Percentiles rank a stretch among this genome's conserved stretches.
Conservation (phyloP, 2,113 vertebrate species). For the Mohoua ochrocephala region DNA sequence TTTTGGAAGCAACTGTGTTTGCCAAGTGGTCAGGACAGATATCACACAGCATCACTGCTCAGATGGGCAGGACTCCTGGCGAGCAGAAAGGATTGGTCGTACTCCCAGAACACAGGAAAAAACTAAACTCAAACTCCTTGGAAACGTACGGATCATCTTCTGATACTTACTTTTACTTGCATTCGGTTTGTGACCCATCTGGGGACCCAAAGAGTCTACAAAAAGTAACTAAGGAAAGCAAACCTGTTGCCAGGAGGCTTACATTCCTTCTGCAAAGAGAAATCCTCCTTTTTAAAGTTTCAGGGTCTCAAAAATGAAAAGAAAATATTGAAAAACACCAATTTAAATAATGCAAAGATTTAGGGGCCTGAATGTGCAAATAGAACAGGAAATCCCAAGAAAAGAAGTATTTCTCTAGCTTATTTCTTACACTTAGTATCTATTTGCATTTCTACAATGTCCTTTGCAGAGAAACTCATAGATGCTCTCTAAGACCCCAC, state of each 20-base stretch:
- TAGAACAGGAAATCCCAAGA: background rate
- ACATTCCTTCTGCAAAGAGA: background rate
- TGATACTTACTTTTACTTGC: background rate
- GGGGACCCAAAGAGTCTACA: background rate
- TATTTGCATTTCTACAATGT: background rate
- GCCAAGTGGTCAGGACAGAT: background rate
- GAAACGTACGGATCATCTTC: background rate
- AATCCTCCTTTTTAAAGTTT: background rate
- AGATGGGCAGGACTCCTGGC: background rate
- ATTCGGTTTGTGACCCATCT: background rate
- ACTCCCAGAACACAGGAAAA: background rate
- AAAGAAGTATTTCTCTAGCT: background rate
- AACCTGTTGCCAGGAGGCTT: background rate
- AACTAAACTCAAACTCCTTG: background rate
- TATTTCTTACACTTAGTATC: background rate
- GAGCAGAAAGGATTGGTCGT: background rate
- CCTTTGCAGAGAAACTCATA: background rate
- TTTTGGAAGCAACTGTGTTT: background rate
- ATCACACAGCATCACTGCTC: background rate
- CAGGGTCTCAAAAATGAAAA: background rate
- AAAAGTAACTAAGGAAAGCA: background rate
- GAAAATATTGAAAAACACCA: slow-evolving; percentile 7
- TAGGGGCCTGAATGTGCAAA: background rate
- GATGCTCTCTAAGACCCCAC: background rate
- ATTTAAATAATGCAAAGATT: slow-evolving; percentile 2